These are phyloP conservation scores for Brienomyrus longianalis DNA, from an alignment of 2,113 vertebrate genomes.

Conservation along the genomic window DNA sequence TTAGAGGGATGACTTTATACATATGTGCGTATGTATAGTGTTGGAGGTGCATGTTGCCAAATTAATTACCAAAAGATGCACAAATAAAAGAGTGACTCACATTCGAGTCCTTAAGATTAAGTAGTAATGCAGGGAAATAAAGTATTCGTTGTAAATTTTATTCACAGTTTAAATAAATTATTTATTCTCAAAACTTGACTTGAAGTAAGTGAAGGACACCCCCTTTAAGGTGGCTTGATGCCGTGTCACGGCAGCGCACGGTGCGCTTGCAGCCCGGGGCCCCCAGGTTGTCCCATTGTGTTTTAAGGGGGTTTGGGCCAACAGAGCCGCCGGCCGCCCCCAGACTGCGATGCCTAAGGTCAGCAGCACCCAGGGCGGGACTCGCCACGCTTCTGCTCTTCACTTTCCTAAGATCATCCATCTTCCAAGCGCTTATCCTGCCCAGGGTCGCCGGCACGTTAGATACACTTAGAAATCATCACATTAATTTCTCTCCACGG, in stretches of 20 bases:
- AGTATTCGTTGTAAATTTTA: background rate
- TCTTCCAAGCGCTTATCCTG: background rate
- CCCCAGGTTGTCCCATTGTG: too few species aligned
- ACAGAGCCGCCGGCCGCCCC: too few species aligned
- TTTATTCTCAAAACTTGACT: background rate
- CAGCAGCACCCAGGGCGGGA: too few species aligned
- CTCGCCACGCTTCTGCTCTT: too few species aligned
- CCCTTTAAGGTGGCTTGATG: background rate
- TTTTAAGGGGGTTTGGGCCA: too few species aligned
- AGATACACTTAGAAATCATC: background rate
- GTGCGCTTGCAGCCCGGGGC: background rate
- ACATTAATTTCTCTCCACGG: background rate
- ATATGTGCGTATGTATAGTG: background rate
- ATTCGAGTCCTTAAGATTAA: background rate
- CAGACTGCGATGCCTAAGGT: too few species aligned
- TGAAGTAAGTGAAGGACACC: background rate
- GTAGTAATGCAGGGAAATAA: background rate
- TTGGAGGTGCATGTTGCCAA: background rate
- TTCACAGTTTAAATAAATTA: background rate
- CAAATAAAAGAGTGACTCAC: background rate
- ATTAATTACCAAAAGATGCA: background rate
- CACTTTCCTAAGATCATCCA: background rate
- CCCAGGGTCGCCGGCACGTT: background rate
- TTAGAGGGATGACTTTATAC: background rate
- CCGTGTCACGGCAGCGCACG: background rate